A percentile compares a stretch with the other conserved stretches of the same genome.
Evolutionary conservation across 2,888 invertebrate genomes (phyloP).

Genomic region (Strigamia maritima): DNA sequence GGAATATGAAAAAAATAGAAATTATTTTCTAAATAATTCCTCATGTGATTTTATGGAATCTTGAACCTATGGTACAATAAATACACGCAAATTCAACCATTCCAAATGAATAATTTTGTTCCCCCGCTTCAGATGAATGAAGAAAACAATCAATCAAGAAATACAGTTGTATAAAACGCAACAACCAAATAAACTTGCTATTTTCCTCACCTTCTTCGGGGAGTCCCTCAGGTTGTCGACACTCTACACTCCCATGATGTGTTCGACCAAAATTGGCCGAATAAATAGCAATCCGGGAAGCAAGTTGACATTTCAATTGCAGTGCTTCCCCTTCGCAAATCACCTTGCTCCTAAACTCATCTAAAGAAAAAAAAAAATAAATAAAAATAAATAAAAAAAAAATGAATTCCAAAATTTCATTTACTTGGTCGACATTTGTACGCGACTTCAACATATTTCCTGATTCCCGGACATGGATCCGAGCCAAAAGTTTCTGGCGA

Average conservation of each 20-base stretch:
- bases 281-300: conserved; percentile 84
- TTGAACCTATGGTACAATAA: too few species aligned
- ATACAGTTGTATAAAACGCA: too few species aligned
- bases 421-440: conserved; percentile 97
- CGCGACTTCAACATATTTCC: conserved; percentile 91
- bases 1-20: too few species aligned
- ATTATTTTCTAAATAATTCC: too few species aligned
- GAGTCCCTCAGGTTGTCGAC: conserved; percentile 79
- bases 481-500: conserved; percentile 77
- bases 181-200: not conserved
- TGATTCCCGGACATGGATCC: conserved; percentile 87
- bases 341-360: conserved; percentile 88
- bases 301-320: conserved; percentile 80
- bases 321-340: conserved; percentile 89
- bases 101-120: too few species aligned
- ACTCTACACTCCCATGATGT: conserved; percentile 80
- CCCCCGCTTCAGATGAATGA: too few species aligned
- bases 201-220: conserved; percentile 72
- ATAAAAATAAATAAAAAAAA: not conserved
- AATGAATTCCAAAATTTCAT: conserved; percentile 39
- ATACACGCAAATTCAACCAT: too few species aligned
- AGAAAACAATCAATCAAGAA: too few species aligned
- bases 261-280: conserved; percentile 89
- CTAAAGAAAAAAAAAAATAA: conserved; percentile 59
- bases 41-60: too few species aligned